These are phyloP conservation scores for Hypomecis punctinalis DNA, from an alignment of 2,888 invertebrate species.

Conservation along the genomic window DNA sequence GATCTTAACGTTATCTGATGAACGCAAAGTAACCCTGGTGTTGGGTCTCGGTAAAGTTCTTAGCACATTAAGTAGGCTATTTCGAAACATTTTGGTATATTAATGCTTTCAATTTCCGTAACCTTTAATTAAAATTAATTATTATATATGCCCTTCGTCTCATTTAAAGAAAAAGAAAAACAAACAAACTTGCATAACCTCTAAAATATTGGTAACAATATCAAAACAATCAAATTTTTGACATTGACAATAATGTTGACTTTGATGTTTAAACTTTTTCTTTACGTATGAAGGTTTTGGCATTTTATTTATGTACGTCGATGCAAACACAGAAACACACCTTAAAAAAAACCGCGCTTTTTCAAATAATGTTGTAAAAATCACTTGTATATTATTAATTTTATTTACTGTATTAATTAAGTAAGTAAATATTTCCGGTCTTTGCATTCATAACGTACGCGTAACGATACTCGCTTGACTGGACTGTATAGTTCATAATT, in stretches of 20 bases:
- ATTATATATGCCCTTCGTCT: no score
- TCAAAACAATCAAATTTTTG: background rate
- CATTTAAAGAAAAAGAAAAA: background rate
- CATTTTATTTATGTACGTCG: no score
- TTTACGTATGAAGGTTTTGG: no score
- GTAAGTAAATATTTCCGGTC: no score
- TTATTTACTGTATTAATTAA: background rate
- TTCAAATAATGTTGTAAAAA: background rate
- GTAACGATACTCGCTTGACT: no score
- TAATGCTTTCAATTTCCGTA: background rate
- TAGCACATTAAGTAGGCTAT: constrained; percentile 31
- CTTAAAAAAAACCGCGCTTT: constrained; percentile 1
- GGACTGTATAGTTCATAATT: no score
- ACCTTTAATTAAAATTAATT: background rate
- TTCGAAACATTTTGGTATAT: constrained; percentile 34
- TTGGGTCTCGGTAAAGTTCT: constrained; percentile 32
- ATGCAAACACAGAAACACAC: constrained; percentile 1
- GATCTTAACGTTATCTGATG: constrained; percentile 50
- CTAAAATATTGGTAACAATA: no score
- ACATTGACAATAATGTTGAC: background rate
- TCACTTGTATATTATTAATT: no score
- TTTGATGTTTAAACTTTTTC: background rate
- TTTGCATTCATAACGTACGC: no score
- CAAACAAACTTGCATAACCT: background rate
- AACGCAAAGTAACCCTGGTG: constrained; percentile 26